Evolutionary conservation across 2,113 vertebrate genomes (phyloP).

Genomic region (Halcyon malimbica): DNA sequence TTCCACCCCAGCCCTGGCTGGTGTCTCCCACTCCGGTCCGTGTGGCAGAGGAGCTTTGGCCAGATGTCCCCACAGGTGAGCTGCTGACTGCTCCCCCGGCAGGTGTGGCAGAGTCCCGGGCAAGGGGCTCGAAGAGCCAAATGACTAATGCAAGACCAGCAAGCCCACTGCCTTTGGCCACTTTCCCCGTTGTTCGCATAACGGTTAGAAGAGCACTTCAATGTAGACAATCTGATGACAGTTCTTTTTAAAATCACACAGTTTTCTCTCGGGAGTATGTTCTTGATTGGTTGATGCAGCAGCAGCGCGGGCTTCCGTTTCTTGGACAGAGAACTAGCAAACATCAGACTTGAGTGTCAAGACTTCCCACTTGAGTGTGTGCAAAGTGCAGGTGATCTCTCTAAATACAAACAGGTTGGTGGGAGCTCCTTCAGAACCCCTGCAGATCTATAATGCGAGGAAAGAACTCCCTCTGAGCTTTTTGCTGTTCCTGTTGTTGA

Average conservation of each 20-base stretch:
- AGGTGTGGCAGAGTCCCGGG: background rate
- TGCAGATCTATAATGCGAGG: background rate
- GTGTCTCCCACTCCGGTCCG: background rate
- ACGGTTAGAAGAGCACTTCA: background rate
- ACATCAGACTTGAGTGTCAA: background rate
- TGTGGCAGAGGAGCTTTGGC: background rate
- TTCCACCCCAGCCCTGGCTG: background rate
- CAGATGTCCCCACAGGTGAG: background rate
- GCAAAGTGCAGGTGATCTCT: background rate
- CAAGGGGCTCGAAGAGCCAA: background rate
- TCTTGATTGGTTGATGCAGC: background rate
- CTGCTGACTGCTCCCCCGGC: rapidly evolving
- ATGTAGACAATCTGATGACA: background rate
- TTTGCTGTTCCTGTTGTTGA: background rate
- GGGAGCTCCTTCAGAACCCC: background rate
- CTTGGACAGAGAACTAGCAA: background rate
- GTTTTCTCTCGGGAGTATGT: background rate
- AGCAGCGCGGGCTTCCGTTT: background rate
- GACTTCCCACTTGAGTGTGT: background rate
- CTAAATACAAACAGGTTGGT: background rate
- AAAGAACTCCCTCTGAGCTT: background rate
- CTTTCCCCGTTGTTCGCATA: background rate
- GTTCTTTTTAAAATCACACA: background rate
- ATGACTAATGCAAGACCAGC: background rate
- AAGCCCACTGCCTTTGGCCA: background rate